Conservation (phyloP, 2,797 vertebrate species). For the Pantherophis alleghaniensis region DNA sequence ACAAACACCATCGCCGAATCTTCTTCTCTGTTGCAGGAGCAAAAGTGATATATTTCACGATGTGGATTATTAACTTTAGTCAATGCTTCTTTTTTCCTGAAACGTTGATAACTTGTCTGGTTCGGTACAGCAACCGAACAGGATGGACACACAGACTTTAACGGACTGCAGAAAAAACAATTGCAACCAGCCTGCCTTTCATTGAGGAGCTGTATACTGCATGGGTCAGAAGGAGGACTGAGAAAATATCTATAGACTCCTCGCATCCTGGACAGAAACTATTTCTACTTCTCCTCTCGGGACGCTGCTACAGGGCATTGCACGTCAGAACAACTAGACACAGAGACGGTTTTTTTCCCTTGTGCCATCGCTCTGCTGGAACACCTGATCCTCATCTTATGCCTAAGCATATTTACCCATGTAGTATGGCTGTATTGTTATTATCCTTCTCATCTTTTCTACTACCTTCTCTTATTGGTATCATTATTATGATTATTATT, state of each 20-base stretch:
- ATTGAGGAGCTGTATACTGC: background rate
- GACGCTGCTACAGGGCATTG: background rate
- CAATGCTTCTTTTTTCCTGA: background rate
- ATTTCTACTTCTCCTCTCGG: background rate
- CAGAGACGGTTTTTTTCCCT: background rate
- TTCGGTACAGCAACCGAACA: background rate
- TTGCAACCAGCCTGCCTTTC: background rate
- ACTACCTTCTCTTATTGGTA: background rate
- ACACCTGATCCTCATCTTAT: background rate
- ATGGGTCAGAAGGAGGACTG: background rate
- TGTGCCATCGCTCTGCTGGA: background rate
- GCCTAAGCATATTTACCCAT: background rate
- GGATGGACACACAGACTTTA: background rate
- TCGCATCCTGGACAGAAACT: background rate
- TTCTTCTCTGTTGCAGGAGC: conserved; percentile 83
- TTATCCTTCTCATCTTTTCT: background rate
- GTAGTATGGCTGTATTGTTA: background rate
- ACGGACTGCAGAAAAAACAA: background rate
- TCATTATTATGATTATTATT: background rate
- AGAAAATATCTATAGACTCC: background rate
- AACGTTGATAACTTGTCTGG: background rate
- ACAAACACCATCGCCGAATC: conserved; percentile 97
- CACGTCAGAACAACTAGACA: background rate
- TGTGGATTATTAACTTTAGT: background rate
- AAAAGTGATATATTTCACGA: conserved; percentile 19